Base-by-base conservation (phyloP, 2,797 vertebrate species). In the Amblyopsis hoosieri region DNA sequence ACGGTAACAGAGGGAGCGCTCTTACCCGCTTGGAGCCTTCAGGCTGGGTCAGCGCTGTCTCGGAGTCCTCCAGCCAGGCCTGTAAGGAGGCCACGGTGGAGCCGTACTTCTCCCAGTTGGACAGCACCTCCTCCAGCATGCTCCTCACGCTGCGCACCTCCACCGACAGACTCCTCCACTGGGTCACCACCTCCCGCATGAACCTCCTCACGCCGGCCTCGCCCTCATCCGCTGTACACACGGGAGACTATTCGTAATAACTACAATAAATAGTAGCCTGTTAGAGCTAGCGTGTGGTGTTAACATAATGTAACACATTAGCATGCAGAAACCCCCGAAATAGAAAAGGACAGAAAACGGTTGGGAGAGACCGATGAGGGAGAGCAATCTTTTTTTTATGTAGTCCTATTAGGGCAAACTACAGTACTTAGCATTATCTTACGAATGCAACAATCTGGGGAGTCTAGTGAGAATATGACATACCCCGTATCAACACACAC, bases 101-200 rank as follows among this genome's bases (percentile, higher is more conserved):
- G 76, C 80, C 90, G 3, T 98, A 97, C 66, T 93, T 91, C 74
- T 96, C 94, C 96, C 96, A 98, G 78, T 97, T 97, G 50, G 93
- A 87, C 54, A 97, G 87, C 46, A 98, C 96, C 83, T 98, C 96
- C 77, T 98, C 95, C 76, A 98, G 86, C 96, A 98, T 98, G 87
- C 95, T 97, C 73, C 93, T 90, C 62, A 98, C 95, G 1, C 96
- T 98, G 72, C 96, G 93, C 45, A 98, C 94, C 52, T 98, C 96
- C 81, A 98, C 95, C 0, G 95, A 96, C 46, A 98, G 91, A 67
- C 97, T 96, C 76, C 93, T 90, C 96, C 96, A 98, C 83, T 98
- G 96, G 23, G 90, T 91, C n/a, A 95, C 93, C 57, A 96, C 95
- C 60, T 98, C 96, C 37, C 75, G 93, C 92, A 98, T 92, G 82